Percentiles rank a stretch among this genome's conserved stretches.
Evolutionary conservation across 2,797 vertebrate species (phyloP).

Genomic region (Urophycis tenuis): DNA sequence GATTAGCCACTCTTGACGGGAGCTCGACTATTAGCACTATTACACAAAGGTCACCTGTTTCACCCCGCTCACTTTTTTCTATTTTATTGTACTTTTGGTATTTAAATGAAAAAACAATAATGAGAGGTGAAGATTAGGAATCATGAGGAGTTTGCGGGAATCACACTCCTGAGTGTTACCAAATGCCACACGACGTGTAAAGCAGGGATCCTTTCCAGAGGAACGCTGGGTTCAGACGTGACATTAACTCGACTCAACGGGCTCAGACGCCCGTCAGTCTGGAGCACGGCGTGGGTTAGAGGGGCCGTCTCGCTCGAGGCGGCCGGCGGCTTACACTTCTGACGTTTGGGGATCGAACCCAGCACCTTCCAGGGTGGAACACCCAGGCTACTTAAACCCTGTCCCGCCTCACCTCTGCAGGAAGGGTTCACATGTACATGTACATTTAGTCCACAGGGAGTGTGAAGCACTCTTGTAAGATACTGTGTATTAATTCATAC

Average conservation of each 20-base stretch:
- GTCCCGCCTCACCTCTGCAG: neutral
- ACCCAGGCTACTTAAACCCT: neutral
- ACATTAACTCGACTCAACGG: neutral
- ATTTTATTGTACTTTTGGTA: neutral
- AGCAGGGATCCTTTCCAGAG: conserved; percentile 10
- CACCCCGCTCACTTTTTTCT: conserved; percentile 49
- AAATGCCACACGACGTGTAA: neutral
- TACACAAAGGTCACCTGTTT: conserved; percentile 70
- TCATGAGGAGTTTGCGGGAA: conserved; percentile 28
- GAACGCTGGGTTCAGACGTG: neutral
- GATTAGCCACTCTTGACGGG: conserved; percentile 70
- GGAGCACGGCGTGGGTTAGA: neutral
- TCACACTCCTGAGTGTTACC: conserved; percentile 1
- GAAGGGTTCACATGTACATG: neutral
- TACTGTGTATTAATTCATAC: neutral
- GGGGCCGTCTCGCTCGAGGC: neutral
- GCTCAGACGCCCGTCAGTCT: neutral
- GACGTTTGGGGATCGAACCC: neutral
- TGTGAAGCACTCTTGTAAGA: conserved; percentile 5
- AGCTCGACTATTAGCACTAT: conserved; percentile 67
- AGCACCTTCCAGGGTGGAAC: neutral
- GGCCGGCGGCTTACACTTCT: neutral
- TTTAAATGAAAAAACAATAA: conserved; percentile 42
- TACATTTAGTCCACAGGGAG: too few relatives aligned
- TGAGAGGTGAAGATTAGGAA: conserved; percentile 19